phyloP scores from a whole-genome alignment of 2,888 invertebrate genomes.

The Busseola fusca region DNA sequence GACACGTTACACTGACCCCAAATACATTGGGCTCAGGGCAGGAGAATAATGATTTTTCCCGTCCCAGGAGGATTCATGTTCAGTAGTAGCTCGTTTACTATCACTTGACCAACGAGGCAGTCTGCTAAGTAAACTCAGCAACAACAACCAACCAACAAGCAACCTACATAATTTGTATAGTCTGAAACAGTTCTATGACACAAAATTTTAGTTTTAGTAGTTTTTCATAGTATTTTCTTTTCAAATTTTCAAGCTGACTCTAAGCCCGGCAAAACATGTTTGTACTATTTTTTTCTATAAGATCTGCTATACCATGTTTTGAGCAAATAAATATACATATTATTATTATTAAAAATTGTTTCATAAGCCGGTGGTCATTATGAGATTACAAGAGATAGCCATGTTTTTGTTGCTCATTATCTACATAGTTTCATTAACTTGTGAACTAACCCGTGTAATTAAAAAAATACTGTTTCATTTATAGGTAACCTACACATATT shows the following conservation, averaged over 20 bases:
- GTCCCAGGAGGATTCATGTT: background rate
- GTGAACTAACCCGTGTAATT: slow-evolving; percentile 37
- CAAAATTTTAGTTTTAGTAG: no score
- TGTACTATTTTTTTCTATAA: no score
- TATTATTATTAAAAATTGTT: no score
- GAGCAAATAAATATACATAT: no score
- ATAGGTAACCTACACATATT: background rate
- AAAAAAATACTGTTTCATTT: slow-evolving; percentile 14
- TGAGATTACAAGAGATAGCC: slow-evolving; percentile 15
- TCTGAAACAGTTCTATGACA: no score
- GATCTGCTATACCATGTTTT: no score
- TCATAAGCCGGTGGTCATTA: background rate
- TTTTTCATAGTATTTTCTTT: no score
- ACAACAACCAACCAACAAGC: no score
- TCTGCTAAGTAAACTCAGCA: background rate
- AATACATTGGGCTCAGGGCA: background rate
- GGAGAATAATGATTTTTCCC: background rate
- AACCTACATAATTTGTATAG: no score
- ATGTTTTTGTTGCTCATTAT: slow-evolving; percentile 30
- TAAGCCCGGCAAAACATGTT: no score
- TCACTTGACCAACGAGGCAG: background rate
- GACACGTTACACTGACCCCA: no score
- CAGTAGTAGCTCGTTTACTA: background rate
- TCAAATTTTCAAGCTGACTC: no score
- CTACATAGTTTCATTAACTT: slow-evolving; percentile 27